Evolutionary conservation across 1,140 invertebrate genomes (phyloP).

Genomic region (Ectropis grisescens): DNA sequence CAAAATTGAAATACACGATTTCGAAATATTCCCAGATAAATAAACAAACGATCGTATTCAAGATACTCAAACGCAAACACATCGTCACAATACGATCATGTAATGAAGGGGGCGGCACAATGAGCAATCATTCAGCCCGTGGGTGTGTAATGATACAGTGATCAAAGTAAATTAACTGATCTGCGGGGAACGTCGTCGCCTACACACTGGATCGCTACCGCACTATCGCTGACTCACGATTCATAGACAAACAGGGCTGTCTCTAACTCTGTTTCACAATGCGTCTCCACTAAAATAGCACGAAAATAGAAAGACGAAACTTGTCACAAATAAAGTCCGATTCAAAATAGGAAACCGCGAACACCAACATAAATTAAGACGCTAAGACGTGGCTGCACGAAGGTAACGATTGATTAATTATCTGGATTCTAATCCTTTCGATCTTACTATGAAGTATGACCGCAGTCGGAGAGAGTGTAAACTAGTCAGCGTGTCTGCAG

Average conservation of each 20-base stretch:
- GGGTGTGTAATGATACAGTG: constrained; percentile 19
- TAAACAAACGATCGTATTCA: too few relatives aligned
- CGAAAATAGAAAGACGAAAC: too few relatives aligned
- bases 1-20: too few relatives aligned
- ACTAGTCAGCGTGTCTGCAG: constrained; percentile 22
- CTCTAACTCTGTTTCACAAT: too few relatives aligned
- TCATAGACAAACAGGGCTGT: too few relatives aligned
- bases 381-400: too few relatives aligned
- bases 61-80: neutral
- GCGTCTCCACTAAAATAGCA: too few relatives aligned
- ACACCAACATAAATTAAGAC: too few relatives aligned
- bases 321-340: too few relatives aligned
- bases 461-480: constrained; percentile 13
- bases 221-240: neutral
- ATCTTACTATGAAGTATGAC: constrained; percentile 1
- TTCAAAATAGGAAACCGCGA: too few relatives aligned
- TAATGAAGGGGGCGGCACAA: constrained; percentile 13
- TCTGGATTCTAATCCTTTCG: neutral
- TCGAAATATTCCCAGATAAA: too few relatives aligned
- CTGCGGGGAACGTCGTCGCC: constrained; percentile 5
- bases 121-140: constrained; percentile 16
- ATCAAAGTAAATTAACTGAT: constrained; percentile 18
- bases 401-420: neutral
- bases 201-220: constrained; percentile 1
- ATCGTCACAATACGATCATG: constrained; percentile 5